Base-by-base conservation (phyloP, 2,888 invertebrate genomes). In the Monochamus alternatus region DNA sequence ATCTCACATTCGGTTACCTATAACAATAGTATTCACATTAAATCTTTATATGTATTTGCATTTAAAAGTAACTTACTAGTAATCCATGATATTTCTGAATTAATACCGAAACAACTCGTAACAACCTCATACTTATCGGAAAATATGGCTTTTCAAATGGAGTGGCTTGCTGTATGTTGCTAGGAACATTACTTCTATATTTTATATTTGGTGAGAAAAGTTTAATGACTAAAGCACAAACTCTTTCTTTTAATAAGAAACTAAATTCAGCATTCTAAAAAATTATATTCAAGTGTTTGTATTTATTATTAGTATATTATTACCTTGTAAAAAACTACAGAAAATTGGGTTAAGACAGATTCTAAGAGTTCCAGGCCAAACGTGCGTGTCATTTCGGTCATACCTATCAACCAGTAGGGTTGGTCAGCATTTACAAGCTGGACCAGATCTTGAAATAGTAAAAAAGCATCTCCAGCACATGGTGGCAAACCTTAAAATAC, bases 181-280 rank as follows among this genome's bases (percentile, higher is more conserved):
- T 90, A 78, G 92, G 92, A 68, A 89, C 84, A 73, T 87, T 88
- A 76, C 87, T 88, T 78, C 97, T 93, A 89, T 97, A 97, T 87
- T 99, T 99, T n/a, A 99, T 96, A 88, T 98, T 99, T 10, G 99
- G 99, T 32, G 99, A 99, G 89, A 99, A 99, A 76, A 99, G 90
- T 89, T 98, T 96, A 81, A 99, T 99, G n/a, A 99, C 97, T 84
- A 99, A 91, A 0, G 99, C 98, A 88, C 99, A 99, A 0, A 99
- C 98, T 79, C 97, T 93, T 88, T 99, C 99, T 88, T 98, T 99
- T 72, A 99, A 89, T 51, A 99, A 90, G 86, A 98, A 96, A 84
- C 96, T 95, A 88, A 99, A 98, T 88, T 99, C 98, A 5, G 94
- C 93, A 89, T 98, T 97, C 96, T 98, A 89, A 52, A 91, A 77